These are phyloP conservation scores for Poecilia gillii DNA, from an alignment of 2,797 vertebrate species.

Conservation along the genomic window DNA sequence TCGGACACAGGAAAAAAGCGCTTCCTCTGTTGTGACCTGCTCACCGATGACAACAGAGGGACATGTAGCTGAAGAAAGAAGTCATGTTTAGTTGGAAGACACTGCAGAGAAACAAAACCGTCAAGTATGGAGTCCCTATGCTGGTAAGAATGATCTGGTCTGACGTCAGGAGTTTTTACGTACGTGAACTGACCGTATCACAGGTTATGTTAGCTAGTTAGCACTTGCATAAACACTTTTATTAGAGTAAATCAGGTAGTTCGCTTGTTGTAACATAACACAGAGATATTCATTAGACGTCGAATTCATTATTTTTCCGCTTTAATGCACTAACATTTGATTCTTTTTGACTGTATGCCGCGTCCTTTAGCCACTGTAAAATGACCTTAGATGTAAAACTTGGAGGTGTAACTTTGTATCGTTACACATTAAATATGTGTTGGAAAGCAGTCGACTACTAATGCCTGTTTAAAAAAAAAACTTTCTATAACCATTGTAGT, in stretches of 20 bases:
- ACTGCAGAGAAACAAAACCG: slow-evolving; percentile 67
- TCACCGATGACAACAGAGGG: slow-evolving; percentile 16
- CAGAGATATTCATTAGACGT: neutral
- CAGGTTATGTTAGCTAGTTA: neutral
- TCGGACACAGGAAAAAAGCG: slow-evolving; percentile 28
- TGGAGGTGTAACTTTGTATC: neutral
- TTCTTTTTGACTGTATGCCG: neutral
- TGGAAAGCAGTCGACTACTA: neutral
- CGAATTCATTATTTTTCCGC: neutral
- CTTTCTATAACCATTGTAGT: neutral
- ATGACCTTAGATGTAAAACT: neutral
- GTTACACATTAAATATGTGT: neutral
- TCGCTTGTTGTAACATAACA: neutral
- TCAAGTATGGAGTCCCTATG: slow-evolving; percentile 82
- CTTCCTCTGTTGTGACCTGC: slow-evolving; percentile 37
- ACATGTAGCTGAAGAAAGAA: neutral
- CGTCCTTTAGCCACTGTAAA: neutral
- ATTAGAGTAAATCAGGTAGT: neutral
- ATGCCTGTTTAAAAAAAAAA: neutral
- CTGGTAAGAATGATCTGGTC: slow-evolving; percentile 61
- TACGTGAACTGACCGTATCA: neutral
- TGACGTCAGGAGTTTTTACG: neutral
- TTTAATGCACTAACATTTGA: neutral
- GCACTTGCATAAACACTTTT: neutral
- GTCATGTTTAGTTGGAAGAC: slow-evolving; percentile 66